Conservation (phyloP, 1,140 invertebrate genomes). For the Leptopilina clavipes region DNA sequence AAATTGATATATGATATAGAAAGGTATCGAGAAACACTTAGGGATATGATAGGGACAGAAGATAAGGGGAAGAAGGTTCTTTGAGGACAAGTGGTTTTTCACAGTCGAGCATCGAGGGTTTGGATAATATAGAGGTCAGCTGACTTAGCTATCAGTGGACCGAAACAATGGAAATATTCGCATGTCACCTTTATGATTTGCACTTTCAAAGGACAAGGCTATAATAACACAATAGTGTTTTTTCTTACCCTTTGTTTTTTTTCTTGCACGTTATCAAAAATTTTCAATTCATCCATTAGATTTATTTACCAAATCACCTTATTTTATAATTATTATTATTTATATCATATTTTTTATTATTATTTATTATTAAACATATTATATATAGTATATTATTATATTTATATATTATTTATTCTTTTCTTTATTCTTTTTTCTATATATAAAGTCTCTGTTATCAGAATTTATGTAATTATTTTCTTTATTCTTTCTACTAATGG, state of each 20-base stretch:
- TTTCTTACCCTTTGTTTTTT: conserved; percentile 28
- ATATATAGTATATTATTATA: no score
- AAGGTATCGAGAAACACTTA: background rate
- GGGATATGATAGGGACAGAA: background rate
- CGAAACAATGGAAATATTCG: conserved; percentile 67
- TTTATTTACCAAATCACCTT: no score
- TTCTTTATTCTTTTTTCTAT: no score
- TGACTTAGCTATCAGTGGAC: conserved; percentile 61
- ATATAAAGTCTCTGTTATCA: no score
- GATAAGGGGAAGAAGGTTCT: conserved; percentile 33
- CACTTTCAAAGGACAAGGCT: conserved; percentile 10
- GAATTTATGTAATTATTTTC: no score
- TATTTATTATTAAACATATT: no score
- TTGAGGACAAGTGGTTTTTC: conserved; percentile 50
- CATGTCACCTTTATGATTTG: conserved; percentile 44
- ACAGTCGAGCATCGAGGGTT: conserved; percentile 50
- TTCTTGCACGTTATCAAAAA: conserved; percentile 6
- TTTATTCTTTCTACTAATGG: no score
- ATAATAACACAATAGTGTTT: conserved; percentile 20
- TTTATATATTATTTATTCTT: no score
- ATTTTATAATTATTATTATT: no score
- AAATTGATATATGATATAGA: background rate
- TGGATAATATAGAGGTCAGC: conserved; percentile 60
- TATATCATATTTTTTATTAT: no score
- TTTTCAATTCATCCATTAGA: background rate